Evolutionary conservation across 64 coral and sea anemone species (phyloP).

Genomic region (Actinia equina): DNA sequence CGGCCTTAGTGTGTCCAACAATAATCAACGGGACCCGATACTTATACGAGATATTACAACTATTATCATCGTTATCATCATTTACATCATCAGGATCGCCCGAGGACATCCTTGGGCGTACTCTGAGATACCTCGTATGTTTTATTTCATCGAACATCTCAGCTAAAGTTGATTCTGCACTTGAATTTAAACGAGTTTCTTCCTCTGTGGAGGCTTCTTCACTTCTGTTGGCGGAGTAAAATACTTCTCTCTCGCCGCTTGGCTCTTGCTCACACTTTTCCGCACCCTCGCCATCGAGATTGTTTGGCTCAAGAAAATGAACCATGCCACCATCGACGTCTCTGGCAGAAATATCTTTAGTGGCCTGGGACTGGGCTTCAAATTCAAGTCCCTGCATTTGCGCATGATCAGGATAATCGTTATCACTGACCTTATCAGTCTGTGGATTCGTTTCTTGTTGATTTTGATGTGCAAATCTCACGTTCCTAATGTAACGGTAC

Average conservation of each 20-base stretch:
- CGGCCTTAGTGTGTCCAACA: not conserved
- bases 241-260: not conserved
- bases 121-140: constrained; percentile 3
- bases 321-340: too few relatives aligned
- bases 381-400: not conserved
- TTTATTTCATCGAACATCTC: constrained; percentile 19
- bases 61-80: not conserved
- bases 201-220: not conserved
- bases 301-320: not conserved
- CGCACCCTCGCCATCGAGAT: not conserved
- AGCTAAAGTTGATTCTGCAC: not conserved
- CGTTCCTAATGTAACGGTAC: not conserved
- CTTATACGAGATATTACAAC: not conserved
- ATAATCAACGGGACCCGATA: not conserved
- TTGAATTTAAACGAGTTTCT: not conserved
- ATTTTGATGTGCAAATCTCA: not conserved
- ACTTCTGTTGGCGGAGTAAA: not conserved
- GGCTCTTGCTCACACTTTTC: not conserved
- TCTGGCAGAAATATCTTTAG: too few relatives aligned
- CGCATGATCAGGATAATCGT: not conserved
- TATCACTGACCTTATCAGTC: not conserved
- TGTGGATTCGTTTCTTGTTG: not conserved
- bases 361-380: not conserved
- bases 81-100: not conserved
- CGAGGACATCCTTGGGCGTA: not conserved